These are phyloP conservation scores for Cephus sareptanus DNA, from an alignment of 2,888 invertebrate species.

Conservation along the genomic window DNA sequence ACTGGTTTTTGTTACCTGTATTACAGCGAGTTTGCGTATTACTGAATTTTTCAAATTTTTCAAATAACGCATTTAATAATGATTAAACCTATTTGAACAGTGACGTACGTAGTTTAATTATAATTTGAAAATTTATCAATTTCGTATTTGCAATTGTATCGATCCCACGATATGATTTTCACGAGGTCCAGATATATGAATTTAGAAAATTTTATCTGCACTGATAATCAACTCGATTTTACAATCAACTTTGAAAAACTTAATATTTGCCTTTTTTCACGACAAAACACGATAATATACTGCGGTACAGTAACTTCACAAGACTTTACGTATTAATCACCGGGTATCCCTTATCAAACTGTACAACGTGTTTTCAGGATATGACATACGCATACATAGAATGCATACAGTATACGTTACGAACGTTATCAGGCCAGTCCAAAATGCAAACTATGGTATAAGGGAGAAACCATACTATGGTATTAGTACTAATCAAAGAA, in stretches of 20 bases:
- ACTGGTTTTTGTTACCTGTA: not conserved
- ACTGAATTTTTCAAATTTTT: not conserved
- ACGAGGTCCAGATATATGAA: not conserved
- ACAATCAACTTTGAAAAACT: not conserved
- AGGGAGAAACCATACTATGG: not conserved
- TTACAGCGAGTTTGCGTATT: not conserved
- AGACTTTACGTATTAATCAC: not conserved
- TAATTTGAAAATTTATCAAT: not conserved
- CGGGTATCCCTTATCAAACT: slow-evolving; percentile 24
- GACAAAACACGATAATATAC: not conserved
- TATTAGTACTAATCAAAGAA: slow-evolving; percentile 10
- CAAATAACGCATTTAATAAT: too few species aligned
- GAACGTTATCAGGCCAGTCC: not conserved
- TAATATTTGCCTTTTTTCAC: not conserved
- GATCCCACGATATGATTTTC: not conserved
- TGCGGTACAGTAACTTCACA: not conserved
- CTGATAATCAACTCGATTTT: not conserved
- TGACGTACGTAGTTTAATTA: not conserved
- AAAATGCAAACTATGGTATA: not conserved
- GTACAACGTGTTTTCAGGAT: slow-evolving; percentile 22
- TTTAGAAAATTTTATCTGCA: not conserved
- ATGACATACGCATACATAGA: slow-evolving; percentile 1
- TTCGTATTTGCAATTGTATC: not conserved
- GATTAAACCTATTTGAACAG: too few species aligned
- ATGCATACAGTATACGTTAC: not conserved